phyloP scores from a whole-genome alignment of 2,888 invertebrate species.

The Thecocarcelia acutangulata region DNA sequence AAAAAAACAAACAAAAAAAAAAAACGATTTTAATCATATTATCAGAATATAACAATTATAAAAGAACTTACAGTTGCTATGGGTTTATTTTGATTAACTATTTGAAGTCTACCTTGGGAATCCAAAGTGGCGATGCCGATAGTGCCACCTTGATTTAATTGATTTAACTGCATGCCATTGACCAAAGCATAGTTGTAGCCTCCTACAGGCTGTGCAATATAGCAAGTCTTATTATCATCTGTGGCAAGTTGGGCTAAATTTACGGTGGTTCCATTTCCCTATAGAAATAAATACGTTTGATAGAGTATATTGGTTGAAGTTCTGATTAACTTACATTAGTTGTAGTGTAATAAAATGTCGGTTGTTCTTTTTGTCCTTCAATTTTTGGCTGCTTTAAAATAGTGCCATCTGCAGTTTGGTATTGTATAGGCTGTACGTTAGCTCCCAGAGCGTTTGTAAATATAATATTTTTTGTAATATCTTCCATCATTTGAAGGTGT shows the following conservation, averaged over 20 bases:
- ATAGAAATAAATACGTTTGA: neutral
- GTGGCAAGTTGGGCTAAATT: conserved; percentile 86
- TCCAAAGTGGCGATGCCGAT: conserved; percentile 81
- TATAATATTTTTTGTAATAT: conserved; percentile 82
- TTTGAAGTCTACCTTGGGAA: conserved; percentile 81
- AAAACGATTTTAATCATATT: neutral
- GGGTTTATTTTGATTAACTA: conserved; percentile 81
- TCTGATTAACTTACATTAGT: conserved; percentile 76
- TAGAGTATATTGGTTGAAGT: neutral
- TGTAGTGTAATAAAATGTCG: conserved; percentile 86
- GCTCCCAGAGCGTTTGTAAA: conserved; percentile 84
- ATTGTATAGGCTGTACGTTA: conserved; percentile 85
- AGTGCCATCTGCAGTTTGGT: conserved; percentile 86
- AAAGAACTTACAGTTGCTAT: conserved; percentile 78
- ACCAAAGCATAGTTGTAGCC: conserved; percentile 90
- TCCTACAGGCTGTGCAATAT: conserved; percentile 88
- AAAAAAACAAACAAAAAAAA: neutral
- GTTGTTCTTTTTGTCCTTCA: conserved; percentile 84
- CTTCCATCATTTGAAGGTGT: conserved; percentile 76
- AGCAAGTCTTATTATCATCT: conserved; percentile 87
- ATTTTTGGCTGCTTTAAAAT: conserved; percentile 85
- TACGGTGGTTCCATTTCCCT: conserved; percentile 84
- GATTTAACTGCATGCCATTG: conserved; percentile 90
- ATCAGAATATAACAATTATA: neutral
- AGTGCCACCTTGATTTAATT: conserved; percentile 82